Conservation (phyloP, 2,113 vertebrate species). For the Gnathonemus longibarbis region DNA sequence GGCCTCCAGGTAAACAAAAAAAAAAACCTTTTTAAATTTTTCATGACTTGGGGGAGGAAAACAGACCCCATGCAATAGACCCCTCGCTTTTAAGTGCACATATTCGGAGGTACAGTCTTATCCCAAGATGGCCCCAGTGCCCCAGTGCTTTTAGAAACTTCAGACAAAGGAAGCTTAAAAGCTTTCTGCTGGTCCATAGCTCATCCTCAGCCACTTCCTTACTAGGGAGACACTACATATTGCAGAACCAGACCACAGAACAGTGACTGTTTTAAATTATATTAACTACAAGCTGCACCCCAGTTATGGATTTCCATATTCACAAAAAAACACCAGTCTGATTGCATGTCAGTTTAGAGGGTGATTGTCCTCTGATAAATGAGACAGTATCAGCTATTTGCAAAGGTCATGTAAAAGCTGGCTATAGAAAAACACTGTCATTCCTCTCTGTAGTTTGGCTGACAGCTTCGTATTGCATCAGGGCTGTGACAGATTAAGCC, state of each 20-base stretch:
- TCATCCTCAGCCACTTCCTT: neutral
- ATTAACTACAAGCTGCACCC: neutral
- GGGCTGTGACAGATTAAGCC: slow-evolving; percentile 16
- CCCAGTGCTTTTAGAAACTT: neutral
- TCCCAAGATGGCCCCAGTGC: neutral
- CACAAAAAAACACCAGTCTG: neutral
- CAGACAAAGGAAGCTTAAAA: neutral
- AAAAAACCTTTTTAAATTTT: neutral
- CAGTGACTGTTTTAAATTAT: neutral
- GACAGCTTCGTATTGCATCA: neutral
- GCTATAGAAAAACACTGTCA: slow-evolving; percentile 33
- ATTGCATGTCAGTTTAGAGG: neutral
- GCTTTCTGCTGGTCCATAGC: neutral
- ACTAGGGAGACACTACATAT: neutral
- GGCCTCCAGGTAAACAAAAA: neutral
- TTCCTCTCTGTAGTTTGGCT: slow-evolving; percentile 6
- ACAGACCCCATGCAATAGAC: neutral
- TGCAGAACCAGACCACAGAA: neutral
- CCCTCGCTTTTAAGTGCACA: neutral
- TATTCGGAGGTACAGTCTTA: neutral
- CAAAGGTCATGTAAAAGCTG: slow-evolving; percentile 46
- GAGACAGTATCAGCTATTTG: slow-evolving; percentile 32
- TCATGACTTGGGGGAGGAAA: neutral
- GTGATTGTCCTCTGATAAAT: slow-evolving; percentile 10
- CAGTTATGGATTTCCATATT: neutral